Base-by-base conservation (phyloP, 2,113 vertebrate genomes). In the Pardalotus punctatus region DNA sequence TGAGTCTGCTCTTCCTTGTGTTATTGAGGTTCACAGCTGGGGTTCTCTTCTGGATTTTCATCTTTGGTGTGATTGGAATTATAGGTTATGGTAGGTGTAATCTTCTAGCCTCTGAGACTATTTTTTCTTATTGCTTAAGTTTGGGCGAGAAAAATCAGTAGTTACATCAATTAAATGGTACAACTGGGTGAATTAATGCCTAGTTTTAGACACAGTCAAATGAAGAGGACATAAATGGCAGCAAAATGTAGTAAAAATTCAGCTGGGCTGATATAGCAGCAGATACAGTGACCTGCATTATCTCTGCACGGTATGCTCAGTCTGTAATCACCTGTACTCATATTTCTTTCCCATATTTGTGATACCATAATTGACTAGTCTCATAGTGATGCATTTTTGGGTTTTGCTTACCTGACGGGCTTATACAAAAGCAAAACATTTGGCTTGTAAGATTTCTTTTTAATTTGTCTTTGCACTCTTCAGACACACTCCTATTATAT, bases 1-100 rank as follows among this genome's bases (percentile, higher is more conserved):
- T 99, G 90, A 99, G 99, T 82, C 98, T 99, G 95, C 66, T 98
- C 33, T 99, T 99, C 94, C 98, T 99, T 94, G 96, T 99, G 43
- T 97, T 99, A 48, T 71, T 99, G 96, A 98, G 98, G 66, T 99
- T 98, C 97, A 99, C 97, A 12, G 99, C 99, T 31, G 98, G 98
- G n/a, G 97, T 98, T 54, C 98, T 99, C 28, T 98, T 99, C 97
- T 99, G 99, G 99, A 88, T 99, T 96, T 98, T 99, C 93, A 98
- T 99, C 88, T 95, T 98, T 28, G 98, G 98, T 58, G 98, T 99
- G 69, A 97, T 99, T 74, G 93, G 97, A 83, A 98, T 98, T 62
- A 95, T 99, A 72, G 98, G 98, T 61, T 99, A 99, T 24, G 99
- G 99, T 99, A 97, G 38, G 98, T 98, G 43, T 85, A 33, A 56